Evolutionary conservation across 2,888 invertebrate genomes (phyloP), one percentile per base, ranked within the genome.

Genomic region (Lasioglossum malachurum): DNA sequence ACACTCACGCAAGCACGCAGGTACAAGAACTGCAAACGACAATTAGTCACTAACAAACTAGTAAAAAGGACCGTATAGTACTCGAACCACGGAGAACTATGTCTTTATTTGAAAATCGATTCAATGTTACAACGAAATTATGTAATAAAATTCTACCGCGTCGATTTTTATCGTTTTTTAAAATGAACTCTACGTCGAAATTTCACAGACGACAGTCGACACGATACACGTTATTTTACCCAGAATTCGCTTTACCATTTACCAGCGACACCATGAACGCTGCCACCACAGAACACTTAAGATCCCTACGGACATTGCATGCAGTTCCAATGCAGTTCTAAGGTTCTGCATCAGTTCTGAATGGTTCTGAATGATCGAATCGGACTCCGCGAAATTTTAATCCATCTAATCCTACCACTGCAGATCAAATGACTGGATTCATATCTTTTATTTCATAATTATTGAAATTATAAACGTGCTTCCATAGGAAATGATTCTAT

Each of bases 171-270:
- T 82, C 78, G 73, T 79, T 87, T 85, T 83, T 82, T 76, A 8
- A 53, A 80, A 86, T 23, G 78, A 85, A 84, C 82, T 35, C 44
- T 80, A 78, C 78, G 82, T 81, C 72, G 78, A 87, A 86, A 73
- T 83, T 90, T 90, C 73, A 88, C 81, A 75, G 57, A 53, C 83
- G 75, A 84, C 80, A 80, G 73, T 77, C 80, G 84, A 89, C 87
- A 90, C 88, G 87, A 88, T 87, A 89, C 88, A 92, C 91, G 90
- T 90, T 91, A 91, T 89, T 92, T 90, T 93, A 93, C 92, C 93
- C 93, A 93, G 89, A 93, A 93, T 93, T 90, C 93, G 87, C 87
- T 90, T 83, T 86, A 83, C 31, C 78, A 77, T 90, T 83, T 86
- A 83, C 31, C 78, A 77, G 67, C 76, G 82, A 86, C 69, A 69